Evolutionary conservation across 2,797 vertebrate genomes (phyloP).

Genomic region (Babyrousa celebensis): DNA sequence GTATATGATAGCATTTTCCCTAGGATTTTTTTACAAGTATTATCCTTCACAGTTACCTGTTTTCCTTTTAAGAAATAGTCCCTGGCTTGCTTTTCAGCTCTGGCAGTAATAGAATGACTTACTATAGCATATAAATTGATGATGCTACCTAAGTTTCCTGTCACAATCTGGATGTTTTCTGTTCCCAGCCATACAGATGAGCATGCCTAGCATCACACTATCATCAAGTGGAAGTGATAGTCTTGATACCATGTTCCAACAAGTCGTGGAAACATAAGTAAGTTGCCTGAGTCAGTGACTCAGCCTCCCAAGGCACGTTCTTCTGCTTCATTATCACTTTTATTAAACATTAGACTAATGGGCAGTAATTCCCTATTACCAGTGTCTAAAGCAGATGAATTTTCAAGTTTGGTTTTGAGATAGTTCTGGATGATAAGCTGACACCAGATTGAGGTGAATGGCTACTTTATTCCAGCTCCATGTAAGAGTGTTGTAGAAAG

Average conservation of each 20-base stretch:
- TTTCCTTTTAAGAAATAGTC: not conserved
- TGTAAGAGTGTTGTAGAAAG: not conserved
- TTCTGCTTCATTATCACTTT: not conserved
- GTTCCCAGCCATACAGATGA: not conserved
- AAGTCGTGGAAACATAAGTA: not conserved
- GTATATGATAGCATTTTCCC: not conserved
- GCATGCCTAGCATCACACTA: rapidly evolving
- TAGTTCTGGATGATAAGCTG: not conserved
- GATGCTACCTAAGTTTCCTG: not conserved
- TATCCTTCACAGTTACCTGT: not conserved
- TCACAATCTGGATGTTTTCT: not conserved
- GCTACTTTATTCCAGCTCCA: not conserved
- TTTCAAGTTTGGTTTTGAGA: not conserved
- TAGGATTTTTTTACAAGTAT: not conserved
- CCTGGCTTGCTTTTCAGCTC: not conserved
- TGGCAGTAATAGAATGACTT: not conserved
- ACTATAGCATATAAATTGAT: not conserved
- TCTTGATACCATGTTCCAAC: not conserved
- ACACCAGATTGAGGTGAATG: not conserved
- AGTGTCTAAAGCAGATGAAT: not conserved
- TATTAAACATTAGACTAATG: not conserved
- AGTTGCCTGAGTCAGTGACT: not conserved
- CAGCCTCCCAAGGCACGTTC: not conserved
- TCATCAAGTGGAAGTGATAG: not conserved
- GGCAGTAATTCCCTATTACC: not conserved